Base-by-base conservation (phyloP, 1,140 invertebrate genomes). In the Ceratina australensis region DNA sequence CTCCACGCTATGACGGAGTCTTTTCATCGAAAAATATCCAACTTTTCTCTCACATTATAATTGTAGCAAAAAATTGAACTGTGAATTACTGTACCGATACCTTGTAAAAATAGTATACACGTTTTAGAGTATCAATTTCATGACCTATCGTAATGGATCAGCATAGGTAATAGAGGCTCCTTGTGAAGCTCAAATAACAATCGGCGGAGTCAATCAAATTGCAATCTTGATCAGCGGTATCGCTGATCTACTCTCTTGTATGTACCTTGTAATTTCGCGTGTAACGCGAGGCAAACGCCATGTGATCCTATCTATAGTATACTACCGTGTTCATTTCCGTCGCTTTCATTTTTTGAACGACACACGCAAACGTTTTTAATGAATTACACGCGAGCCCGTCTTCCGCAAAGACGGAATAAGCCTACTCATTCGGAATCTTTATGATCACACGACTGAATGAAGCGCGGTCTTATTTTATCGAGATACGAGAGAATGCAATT, bases 281-380 rank as follows among this genome's bases (percentile, higher is more conserved):
- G 57, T 72, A 52, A 72, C 47, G 33, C 59, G 59, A 52, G 47
- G 71, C 59, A 54, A 64, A n/a, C 63, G 59, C 20, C 47, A 22
- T 7, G 49, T 16, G 49, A 64, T 73, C 71, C 47, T 64, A 73
- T 73, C 71, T n/a, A n/a, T n/a, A 7, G 28, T 15, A 64, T 42
- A 54, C 52, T 54, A 63, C 49, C 71, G 12, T 20, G 49, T 72
- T 73, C 60, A 64, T 73, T 73, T 73, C 49, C 71, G 28, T 54
- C 60, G n/a, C 60, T 22, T 64, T 64, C 47, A 24, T 52, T 73
- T 54, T 15, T 24, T n/a, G 1, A 73, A 54, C 24, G 26, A 64
- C 33, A 64, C 60, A 42, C 47, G 47, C 59, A 20, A 72, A 42
- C 26, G n/a, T 73, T 73, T 63, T 64, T 54, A 64, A 64, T 54